Evolutionary conservation across 2,113 vertebrate genomes (phyloP).

Genomic region (Myiopsitta monachus): DNA sequence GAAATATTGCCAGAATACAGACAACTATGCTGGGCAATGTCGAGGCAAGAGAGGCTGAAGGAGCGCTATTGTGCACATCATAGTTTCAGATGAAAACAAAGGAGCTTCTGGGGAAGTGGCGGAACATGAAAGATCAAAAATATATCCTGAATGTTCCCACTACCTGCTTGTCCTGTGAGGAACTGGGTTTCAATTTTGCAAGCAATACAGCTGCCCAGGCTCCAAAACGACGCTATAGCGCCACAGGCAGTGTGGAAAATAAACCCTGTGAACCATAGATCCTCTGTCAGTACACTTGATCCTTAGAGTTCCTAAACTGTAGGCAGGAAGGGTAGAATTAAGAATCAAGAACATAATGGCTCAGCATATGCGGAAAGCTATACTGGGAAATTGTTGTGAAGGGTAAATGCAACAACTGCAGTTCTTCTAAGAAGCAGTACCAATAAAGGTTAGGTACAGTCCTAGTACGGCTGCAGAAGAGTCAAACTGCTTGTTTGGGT

Average conservation of each 20-base stretch:
- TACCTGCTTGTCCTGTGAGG: not conserved
- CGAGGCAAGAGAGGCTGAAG: not conserved
- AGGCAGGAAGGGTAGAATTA: not conserved
- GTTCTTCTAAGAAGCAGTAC: not conserved
- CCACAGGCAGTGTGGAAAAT: not conserved
- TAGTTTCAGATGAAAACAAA: not conserved
- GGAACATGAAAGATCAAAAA: not conserved
- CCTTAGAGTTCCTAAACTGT: not conserved
- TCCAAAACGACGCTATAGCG: accelerated
- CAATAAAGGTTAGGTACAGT: not conserved
- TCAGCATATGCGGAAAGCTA: not conserved
- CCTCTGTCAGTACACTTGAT: not conserved
- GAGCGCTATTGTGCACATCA: not conserved
- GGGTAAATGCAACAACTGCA: not conserved
- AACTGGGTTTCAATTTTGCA: not conserved
- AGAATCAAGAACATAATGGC: not conserved
- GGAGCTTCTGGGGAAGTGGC: not conserved
- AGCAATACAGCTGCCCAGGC: not conserved
- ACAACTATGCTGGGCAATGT: not conserved
- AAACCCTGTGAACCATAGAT: not conserved
- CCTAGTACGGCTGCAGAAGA: not conserved
- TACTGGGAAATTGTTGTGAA: not conserved
- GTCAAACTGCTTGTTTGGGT: not conserved
- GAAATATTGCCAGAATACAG: not conserved
- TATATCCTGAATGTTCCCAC: not conserved